These are phyloP conservation scores for Plumapathes pennacea DNA, from an alignment of 92 coral and sea anemone species.

Conservation along the genomic window DNA sequence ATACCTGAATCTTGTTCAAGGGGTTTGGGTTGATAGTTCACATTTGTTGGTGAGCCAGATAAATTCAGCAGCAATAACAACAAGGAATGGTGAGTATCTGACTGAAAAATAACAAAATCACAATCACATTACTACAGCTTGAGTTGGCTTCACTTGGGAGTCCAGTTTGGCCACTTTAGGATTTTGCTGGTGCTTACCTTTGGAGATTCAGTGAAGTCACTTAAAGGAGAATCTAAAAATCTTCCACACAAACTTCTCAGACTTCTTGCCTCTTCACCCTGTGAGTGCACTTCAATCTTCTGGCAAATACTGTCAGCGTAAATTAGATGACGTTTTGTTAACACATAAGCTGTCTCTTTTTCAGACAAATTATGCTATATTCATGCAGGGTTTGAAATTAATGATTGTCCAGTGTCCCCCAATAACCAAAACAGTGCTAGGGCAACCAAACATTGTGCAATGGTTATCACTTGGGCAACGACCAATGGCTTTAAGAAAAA, in stretches of 20 bases:
- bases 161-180: not conserved
- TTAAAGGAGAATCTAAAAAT: constrained; percentile 60
- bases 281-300: constrained; percentile 84
- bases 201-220: too few relatives aligned
- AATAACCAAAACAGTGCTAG: too few relatives aligned
- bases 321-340: not conserved
- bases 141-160: not conserved
- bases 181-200: not conserved
- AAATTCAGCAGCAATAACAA: constrained; percentile 57
- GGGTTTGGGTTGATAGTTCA: constrained; percentile 52
- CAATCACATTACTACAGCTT: not conserved
- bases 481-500: too few relatives aligned
- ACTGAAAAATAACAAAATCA: constrained; percentile 36
- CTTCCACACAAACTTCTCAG: constrained; percentile 63
- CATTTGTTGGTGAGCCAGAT: constrained; percentile 75
- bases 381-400: too few relatives aligned
- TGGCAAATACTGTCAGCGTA: constrained; percentile 64
- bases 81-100: constrained; percentile 81
- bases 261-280: constrained; percentile 70
- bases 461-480: too few relatives aligned
- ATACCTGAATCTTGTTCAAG: constrained; percentile 14
- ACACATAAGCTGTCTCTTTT: too few relatives aligned
- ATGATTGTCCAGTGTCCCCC: too few relatives aligned
- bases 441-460: too few relatives aligned
- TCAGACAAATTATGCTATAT: too few relatives aligned